Conservation (phyloP, 2,888 invertebrate species). For the Eristalis arbustorum region DNA sequence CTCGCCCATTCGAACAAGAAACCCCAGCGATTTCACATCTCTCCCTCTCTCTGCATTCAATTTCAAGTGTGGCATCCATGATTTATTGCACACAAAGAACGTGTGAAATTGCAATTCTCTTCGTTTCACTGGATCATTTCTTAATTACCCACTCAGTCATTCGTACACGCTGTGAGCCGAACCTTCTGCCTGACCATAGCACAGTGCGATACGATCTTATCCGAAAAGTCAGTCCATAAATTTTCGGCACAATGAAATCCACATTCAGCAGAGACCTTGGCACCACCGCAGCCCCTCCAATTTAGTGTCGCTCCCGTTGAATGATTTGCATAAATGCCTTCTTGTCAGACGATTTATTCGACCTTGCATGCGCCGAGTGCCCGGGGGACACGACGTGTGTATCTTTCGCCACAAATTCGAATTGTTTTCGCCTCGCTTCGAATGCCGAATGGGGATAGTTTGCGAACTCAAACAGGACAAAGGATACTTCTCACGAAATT, state of each 20-base stretch:
- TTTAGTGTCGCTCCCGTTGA: slow-evolving; percentile 12
- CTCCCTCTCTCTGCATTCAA: background rate
- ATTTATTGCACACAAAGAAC: background rate
- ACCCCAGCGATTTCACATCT: background rate
- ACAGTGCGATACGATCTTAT: slow-evolving; percentile 11
- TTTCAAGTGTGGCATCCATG: background rate
- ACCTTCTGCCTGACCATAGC: slow-evolving; percentile 8
- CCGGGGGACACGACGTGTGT: background rate
- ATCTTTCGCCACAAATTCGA: background rate
- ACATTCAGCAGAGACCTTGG: slow-evolving; percentile 26
- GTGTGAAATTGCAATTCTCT: background rate
- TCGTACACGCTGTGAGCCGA: slow-evolving; percentile 22
- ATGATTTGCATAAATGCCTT: background rate
- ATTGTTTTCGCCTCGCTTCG: background rate
- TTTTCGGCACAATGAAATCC: slow-evolving; percentile 19
- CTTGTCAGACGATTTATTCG: background rate
- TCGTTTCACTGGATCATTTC: background rate
- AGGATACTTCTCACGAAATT: background rate
- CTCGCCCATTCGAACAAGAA: background rate
- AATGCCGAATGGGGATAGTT: background rate
- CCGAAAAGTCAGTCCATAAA: slow-evolving; percentile 16
- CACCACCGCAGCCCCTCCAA: background rate
- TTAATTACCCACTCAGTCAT: slow-evolving; percentile 40
- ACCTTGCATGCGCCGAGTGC: background rate
- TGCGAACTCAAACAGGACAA: background rate